phyloP scores from a whole-genome alignment of 2,113 vertebrate species.

The Theristicus caerulescens region DNA sequence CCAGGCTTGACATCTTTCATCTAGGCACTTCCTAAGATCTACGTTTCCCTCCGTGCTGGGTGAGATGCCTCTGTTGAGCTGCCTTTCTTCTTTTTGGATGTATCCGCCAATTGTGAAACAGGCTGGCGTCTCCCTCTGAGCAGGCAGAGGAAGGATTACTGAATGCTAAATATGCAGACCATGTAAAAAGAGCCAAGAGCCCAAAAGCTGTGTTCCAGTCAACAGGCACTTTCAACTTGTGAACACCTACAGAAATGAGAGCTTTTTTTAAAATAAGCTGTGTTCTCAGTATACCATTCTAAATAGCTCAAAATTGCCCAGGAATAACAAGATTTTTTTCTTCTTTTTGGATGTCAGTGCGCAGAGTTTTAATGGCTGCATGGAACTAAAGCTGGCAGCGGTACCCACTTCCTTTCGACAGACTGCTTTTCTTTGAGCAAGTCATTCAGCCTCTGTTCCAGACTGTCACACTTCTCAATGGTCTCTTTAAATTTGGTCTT shows the following conservation, averaged over 20 bases:
- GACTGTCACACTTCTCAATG: constrained; percentile 93
- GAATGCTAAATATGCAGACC: background rate
- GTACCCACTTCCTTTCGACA: constrained; percentile 91
- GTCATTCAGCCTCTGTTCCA: constrained; percentile 90
- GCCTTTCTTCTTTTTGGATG: background rate
- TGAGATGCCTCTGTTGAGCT: background rate
- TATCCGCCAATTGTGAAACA: background rate
- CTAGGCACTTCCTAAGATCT: background rate
- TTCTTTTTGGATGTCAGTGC: background rate
- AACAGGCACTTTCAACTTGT: background rate
- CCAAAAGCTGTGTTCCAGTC: background rate
- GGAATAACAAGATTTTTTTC: background rate
- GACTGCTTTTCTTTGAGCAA: constrained; percentile 92
- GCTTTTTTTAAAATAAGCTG: background rate
- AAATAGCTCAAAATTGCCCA: constrained; percentile 22
- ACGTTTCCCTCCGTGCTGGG: background rate
- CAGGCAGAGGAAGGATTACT: background rate
- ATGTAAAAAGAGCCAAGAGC: background rate
- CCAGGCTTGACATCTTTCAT: background rate
- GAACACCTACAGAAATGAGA: constrained; percentile 43
- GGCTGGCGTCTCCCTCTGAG: background rate
- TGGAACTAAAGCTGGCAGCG: background rate
- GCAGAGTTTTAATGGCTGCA: constrained; percentile 4
- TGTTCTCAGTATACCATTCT: background rate
- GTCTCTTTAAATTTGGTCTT: constrained; percentile 99